These are phyloP conservation scores for Sminthurinus signatus DNA, from an alignment of 1,140 invertebrate genomes.

Conservation along the genomic window DNA sequence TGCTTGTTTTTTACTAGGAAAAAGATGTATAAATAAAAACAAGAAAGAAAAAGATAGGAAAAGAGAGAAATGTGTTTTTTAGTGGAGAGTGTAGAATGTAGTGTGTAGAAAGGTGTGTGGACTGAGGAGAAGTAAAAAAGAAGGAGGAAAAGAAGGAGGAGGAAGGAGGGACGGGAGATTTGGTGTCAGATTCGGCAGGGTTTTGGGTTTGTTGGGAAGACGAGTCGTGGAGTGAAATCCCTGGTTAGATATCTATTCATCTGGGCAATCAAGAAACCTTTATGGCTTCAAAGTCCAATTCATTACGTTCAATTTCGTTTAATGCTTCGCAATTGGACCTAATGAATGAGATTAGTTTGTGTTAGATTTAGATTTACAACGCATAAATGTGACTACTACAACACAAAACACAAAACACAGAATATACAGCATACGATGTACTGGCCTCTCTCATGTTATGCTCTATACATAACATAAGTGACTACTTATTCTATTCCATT, in stretches of 20 bases:
- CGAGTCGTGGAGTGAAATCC: slow-evolving; percentile 29
- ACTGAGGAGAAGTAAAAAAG: not conserved
- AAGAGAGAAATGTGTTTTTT: too few species aligned
- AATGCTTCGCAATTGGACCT: slow-evolving; percentile 42
- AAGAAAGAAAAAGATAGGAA: too few species aligned
- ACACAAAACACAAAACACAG: too few species aligned
- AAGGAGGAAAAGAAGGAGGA: not conserved
- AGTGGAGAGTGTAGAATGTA: too few species aligned
- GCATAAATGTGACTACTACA: slow-evolving; percentile 31
- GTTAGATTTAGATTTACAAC: slow-evolving; percentile 42
- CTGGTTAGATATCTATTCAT: slow-evolving; percentile 41
- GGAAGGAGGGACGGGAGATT: slow-evolving; percentile 2
- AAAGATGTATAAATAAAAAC: too few species aligned
- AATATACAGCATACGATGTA: too few species aligned
- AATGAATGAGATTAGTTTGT: slow-evolving; percentile 43
- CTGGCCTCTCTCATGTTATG: too few species aligned
- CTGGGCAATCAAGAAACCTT: slow-evolving; percentile 41
- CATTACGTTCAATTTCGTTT: slow-evolving; percentile 42
- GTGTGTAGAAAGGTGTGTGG: too few species aligned
- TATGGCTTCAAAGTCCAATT: slow-evolving; percentile 42
- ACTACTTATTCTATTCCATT: too few species aligned
- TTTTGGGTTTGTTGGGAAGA: slow-evolving; percentile 12
- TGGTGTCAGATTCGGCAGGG: slow-evolving; percentile 17
- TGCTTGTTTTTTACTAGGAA: too few species aligned
- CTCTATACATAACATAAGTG: too few species aligned